Percentiles rank a stretch among this genome's conserved stretches.
Conservation (phyloP, 2,888 invertebrate species). For the Sphinx pinastri region DNA sequence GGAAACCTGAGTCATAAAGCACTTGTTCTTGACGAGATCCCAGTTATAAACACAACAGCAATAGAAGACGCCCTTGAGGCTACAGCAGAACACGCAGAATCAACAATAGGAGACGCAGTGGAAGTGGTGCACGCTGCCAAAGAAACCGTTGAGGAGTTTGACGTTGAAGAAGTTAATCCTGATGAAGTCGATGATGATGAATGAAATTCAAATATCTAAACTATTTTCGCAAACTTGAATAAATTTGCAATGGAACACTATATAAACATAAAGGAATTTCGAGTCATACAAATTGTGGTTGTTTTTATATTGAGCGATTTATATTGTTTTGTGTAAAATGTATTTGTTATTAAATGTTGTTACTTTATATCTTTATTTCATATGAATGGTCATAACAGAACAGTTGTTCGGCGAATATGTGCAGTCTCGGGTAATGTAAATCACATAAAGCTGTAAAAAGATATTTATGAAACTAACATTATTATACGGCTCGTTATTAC, state of each 20-base stretch:
- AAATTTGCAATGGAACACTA: background rate
- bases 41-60: background rate
- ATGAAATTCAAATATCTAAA: background rate
- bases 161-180: background rate
- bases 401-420: background rate
- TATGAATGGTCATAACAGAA: constrained; percentile 1
- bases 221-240: background rate
- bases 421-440: background rate
- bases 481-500: background rate
- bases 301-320: constrained; percentile 3
- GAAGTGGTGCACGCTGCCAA: background rate
- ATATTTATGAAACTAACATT: background rate
- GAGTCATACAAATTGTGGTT: background rate
- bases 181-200: constrained; percentile 9
- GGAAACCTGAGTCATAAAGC: background rate
- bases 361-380: background rate
- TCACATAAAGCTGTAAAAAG: background rate
- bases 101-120: background rate
- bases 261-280: background rate
- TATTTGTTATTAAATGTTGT: constrained; percentile 1
- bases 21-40: constrained; percentile 4
- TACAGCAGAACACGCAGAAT: background rate
- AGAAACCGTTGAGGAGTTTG: constrained; percentile 14
- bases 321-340: constrained; percentile 2
- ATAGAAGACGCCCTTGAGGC: background rate